Base-by-base conservation (phyloP, 2,888 invertebrate genomes). In the Eledona agricola region DNA sequence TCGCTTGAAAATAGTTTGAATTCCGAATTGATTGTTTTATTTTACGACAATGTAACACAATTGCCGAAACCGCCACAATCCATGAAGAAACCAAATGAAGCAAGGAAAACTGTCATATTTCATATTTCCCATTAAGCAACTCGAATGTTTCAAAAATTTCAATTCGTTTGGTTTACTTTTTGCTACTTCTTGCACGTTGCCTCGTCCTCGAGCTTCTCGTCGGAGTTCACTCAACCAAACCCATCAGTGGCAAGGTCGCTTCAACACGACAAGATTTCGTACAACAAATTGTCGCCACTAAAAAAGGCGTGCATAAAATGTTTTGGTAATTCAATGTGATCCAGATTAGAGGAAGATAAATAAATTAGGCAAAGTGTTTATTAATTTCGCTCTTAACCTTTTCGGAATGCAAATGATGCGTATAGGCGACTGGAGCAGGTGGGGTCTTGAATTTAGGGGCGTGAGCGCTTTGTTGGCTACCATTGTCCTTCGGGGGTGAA, bases 391-490 rank as follows among this genome's bases (percentile, higher is more conserved):
- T 9, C 5, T 43, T 45, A 25, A 45, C 45, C 45, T 45, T 45
- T 34, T 7, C 12, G 15, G 22, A 23, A 45, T 45, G 45, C 22
- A 31, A 45, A 23, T 31, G 12, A 13, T 20, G 9, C 10, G 19
- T 16, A 31, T 40, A 31, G 19, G 13, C 10, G 19, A 40, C 1
- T 15, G 28, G 42, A 28, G 4, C 45, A 45, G 45, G 45, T 34
- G 45, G 32, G 45, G 45, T 45, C 25, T 45, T 34, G 31, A 22
- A 40, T 22, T 42, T 40, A 31, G 29, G 31, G 42, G 42, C 22
- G 42, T 31, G 42, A 31, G 20, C 29, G 23, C 13, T 11, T 7
- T n/a, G 6, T 16, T n/a, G 19, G 26, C 16, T 25, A 26, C 38
- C 25, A 17, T 6, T 11, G 42, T 28, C 42, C 42, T 42, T 42